Percentiles rank a stretch among this genome's conserved stretches.
These are phyloP conservation scores for Paedocypris micromegethes DNA, from an alignment of 2,797 vertebrate genomes.

Conservation along the genomic window DNA sequence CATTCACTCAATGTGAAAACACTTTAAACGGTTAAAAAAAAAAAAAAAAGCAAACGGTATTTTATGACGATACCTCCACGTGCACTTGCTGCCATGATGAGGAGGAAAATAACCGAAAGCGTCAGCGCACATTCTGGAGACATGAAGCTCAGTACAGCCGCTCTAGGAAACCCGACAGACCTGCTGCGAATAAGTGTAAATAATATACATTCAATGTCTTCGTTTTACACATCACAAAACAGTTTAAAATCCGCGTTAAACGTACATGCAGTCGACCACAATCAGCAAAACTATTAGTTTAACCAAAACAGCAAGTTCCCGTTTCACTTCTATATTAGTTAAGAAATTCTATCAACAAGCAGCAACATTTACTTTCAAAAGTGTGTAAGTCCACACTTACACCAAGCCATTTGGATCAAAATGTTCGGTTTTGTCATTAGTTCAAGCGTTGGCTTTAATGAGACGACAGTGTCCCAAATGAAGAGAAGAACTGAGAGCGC, in stretches of 20 bases:
- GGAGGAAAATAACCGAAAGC: conserved; percentile 25
- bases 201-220: background rate
- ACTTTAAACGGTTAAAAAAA: no score
- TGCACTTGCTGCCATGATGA: conserved; percentile 20
- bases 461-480: background rate
- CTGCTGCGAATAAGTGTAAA: conserved; percentile 14
- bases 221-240: background rate
- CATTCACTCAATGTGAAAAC: no score
- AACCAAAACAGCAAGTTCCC: no score
- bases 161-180: conserved; percentile 15
- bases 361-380: background rate
- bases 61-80: conserved; percentile 17
- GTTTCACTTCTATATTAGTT: no score
- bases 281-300: no score
- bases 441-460: background rate
- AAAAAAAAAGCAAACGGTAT: no score
- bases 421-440: conserved; percentile 7
- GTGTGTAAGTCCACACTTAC: background rate
- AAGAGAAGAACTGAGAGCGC: conserved; percentile 20
- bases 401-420: background rate
- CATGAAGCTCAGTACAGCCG: conserved; percentile 36
- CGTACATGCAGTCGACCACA: no score
- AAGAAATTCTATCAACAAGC: no score
- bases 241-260: background rate
- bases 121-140: conserved; percentile 30